Percentiles rank a stretch among this genome's conserved stretches.
These are phyloP conservation scores for Apocrypta bakeri DNA, from an alignment of 1,140 invertebrate species.

Conservation along the genomic window DNA sequence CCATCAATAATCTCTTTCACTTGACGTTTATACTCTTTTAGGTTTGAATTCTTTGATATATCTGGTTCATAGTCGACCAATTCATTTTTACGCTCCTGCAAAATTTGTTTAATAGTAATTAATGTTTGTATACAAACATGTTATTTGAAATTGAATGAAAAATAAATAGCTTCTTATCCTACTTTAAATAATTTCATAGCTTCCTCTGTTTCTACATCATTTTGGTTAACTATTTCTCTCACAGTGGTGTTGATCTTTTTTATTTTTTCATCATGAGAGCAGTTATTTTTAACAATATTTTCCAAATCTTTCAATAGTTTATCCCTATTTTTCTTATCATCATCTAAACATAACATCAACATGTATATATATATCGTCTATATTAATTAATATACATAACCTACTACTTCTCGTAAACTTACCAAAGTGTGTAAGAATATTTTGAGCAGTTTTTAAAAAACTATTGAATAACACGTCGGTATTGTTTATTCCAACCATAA, in stretches of 20 bases:
- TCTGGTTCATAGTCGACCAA: slow-evolving; percentile 44
- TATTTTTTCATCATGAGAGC: slow-evolving; percentile 38
- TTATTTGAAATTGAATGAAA: background rate
- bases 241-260: slow-evolving; percentile 34
- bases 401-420: slow-evolving; percentile 35
- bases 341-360: slow-evolving; percentile 33
- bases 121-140: background rate
- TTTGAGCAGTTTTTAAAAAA: slow-evolving; percentile 54
- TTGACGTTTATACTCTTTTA: slow-evolving; percentile 54
- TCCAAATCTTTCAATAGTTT: slow-evolving; percentile 50
- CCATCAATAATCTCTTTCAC: slow-evolving; percentile 53
- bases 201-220: slow-evolving; percentile 9
- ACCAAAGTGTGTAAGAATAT: slow-evolving; percentile 57
- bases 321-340: slow-evolving; percentile 33
- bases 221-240: slow-evolving; percentile 38
- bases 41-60: slow-evolving; percentile 39
- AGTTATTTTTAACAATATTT: slow-evolving; percentile 48
- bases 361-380: background rate
- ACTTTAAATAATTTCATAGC: slow-evolving; percentile 39
- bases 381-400: background rate
- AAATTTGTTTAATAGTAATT: background rate
- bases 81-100: slow-evolving; percentile 46
- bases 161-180: slow-evolving; percentile 8
- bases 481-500: slow-evolving; percentile 23
- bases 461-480: slow-evolving; percentile 23